These are phyloP conservation scores for Pomatostomus ruficeps DNA, from an alignment of 2,113 vertebrate genomes.

Conservation along the genomic window DNA sequence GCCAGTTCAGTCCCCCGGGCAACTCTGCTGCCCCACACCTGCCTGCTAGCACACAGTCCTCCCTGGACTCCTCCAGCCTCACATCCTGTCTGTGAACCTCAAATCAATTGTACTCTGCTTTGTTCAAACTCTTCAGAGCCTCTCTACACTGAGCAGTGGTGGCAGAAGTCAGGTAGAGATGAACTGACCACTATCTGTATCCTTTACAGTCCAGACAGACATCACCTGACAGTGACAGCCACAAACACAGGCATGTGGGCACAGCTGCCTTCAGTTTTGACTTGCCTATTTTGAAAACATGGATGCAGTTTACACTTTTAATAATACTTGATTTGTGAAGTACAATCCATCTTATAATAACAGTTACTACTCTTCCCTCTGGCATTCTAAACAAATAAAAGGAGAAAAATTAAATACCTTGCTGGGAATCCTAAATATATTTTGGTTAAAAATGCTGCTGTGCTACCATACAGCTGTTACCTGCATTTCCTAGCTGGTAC, in stretches of 20 bases:
- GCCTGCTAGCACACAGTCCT: neutral
- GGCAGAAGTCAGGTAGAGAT: neutral
- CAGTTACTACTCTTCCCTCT: neutral
- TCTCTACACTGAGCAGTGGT: neutral
- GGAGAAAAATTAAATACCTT: neutral
- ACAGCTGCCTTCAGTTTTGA: neutral
- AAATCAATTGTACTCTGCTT: neutral
- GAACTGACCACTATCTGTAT: rapidly evolving
- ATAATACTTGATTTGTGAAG: neutral
- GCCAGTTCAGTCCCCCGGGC: rapidly evolving
- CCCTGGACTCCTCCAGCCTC: neutral
- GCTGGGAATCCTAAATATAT: neutral
- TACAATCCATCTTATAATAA: neutral
- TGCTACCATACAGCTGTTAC: neutral
- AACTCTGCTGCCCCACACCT: rapidly evolving
- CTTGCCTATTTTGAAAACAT: neutral
- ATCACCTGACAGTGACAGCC: neutral
- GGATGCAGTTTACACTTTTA: neutral
- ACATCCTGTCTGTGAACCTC: neutral
- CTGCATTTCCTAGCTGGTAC: neutral
- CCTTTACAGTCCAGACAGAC: neutral
- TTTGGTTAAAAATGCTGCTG: neutral
- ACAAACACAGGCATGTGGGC: neutral
- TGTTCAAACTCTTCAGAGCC: neutral
- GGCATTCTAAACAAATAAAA: neutral